A percentile compares a stretch with the other conserved stretches of the same genome.
phyloP scores from a whole-genome alignment of 2,888 invertebrate genomes.

The Agonum fuliginosum region DNA sequence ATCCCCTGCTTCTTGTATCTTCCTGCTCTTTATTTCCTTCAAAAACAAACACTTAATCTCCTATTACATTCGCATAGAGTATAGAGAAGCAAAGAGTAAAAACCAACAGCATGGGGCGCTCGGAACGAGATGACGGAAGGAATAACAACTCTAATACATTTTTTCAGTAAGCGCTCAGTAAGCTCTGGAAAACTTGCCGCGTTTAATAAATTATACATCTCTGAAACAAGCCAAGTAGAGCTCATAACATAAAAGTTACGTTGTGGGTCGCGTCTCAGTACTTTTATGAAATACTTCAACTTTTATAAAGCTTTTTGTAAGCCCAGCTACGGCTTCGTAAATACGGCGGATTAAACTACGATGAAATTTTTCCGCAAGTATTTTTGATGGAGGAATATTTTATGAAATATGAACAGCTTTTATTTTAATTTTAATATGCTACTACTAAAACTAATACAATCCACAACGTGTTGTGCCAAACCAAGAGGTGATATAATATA shows the following conservation, averaged over 20 bases:
- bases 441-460: too few species aligned
- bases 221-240: neutral
- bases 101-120: too few species aligned
- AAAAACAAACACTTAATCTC: neutral
- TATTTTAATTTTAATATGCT: too few species aligned
- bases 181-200: neutral
- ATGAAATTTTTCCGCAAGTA: neutral
- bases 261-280: neutral
- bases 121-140: neutral
- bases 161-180: neutral
- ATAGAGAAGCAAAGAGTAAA: neutral
- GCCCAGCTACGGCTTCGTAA: neutral
- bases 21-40: neutral
- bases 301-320: slow-evolving; percentile 1
- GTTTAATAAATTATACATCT: slow-evolving; percentile 2
- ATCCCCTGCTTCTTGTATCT: too few species aligned
- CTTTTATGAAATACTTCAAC: slow-evolving; percentile 2
- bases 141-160: neutral
- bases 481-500: too few species aligned
- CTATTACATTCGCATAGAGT: neutral
- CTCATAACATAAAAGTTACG: neutral
- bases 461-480: too few species aligned
- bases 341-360: neutral
- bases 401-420: neutral
- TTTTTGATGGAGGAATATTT: neutral